Conservation (phyloP, 2,113 vertebrate genomes). For the Phocoena sinus region DNA sequence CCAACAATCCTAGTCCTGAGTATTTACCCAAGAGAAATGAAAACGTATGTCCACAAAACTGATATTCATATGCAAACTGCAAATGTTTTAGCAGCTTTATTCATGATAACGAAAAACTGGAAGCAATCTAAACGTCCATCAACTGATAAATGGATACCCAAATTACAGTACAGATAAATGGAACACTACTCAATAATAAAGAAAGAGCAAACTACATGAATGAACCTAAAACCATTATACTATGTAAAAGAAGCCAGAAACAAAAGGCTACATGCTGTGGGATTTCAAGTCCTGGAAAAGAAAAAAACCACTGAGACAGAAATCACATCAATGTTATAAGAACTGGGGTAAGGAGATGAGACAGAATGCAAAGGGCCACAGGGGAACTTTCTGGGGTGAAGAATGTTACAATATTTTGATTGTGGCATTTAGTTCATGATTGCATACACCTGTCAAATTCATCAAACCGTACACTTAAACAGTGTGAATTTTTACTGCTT, state of each 20-base stretch:
- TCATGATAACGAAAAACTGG: not conserved
- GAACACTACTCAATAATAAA: not conserved
- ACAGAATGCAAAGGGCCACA: not conserved
- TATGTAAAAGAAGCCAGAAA: not conserved
- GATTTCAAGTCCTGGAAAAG: not conserved
- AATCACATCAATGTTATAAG: not conserved
- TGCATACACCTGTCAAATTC: not conserved
- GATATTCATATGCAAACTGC: not conserved
- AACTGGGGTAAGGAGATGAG: not conserved
- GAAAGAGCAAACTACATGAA: not conserved
- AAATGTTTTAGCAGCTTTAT: not conserved
- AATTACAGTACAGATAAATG: not conserved
- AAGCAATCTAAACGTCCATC: not conserved
- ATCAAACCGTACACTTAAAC: not conserved
- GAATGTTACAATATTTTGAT: not conserved
- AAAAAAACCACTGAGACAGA: not conserved
- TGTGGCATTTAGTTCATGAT: not conserved
- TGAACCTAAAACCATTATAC: not conserved
- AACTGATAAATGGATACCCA: not conserved
- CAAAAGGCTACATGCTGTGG: not conserved
- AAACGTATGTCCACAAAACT: not conserved
- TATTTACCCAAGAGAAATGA: constrained; percentile 9
- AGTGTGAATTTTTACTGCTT: not conserved
- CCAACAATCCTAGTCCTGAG: not conserved
- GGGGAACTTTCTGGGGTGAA: not conserved